These are phyloP conservation scores for Cheirogaleus medius DNA, from an alignment of 2,113 vertebrate genomes.

Conservation along the genomic window DNA sequence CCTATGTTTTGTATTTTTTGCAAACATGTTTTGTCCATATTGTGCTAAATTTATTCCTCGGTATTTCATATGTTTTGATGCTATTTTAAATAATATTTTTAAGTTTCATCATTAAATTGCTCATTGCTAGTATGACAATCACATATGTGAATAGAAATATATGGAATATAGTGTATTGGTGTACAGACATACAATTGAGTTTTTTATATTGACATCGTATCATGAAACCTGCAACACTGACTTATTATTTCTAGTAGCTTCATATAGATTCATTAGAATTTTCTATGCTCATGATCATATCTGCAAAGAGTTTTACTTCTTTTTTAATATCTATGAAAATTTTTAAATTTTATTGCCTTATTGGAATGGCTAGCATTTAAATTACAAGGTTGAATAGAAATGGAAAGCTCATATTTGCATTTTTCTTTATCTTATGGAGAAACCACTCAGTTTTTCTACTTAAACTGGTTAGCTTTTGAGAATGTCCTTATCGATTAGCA, in stretches of 20 bases:
- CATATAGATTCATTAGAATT: background rate
- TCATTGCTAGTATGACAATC: background rate
- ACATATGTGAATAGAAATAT: background rate
- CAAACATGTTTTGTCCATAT: too few relatives aligned
- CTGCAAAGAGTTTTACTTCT: background rate
- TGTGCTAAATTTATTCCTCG: too few relatives aligned
- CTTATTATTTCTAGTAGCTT: background rate
- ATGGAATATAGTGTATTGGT: background rate
- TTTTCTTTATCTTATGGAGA: background rate
- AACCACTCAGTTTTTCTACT: background rate
- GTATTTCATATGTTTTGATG: too few relatives aligned
- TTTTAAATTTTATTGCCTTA: background rate
- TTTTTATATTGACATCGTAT: background rate
- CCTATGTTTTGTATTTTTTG: too few relatives aligned
- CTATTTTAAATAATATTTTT: background rate
- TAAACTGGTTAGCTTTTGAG: background rate
- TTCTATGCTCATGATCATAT: background rate
- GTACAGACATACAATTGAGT: background rate
- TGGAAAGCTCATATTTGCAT: background rate
- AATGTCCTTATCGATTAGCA: background rate
- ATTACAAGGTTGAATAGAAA: background rate
- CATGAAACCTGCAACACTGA: background rate
- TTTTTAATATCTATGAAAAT: background rate
- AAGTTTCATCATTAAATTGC: background rate
- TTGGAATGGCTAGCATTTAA: background rate